Evolutionary conservation across 2,888 invertebrate species (phyloP).

Genomic region (Encarsia formosa): DNA sequence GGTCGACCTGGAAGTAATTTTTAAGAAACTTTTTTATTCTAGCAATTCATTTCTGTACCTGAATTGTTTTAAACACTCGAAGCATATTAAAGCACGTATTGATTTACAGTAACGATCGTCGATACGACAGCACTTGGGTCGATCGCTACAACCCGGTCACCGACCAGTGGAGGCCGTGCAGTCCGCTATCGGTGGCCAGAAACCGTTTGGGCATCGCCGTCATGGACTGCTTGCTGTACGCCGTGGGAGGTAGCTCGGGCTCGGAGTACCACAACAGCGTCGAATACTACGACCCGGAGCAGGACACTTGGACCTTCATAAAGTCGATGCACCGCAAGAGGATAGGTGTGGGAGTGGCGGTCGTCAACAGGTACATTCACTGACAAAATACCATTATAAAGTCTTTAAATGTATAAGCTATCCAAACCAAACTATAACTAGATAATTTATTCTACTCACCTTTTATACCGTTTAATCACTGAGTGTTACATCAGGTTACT

Average conservation of each 20-base stretch:
- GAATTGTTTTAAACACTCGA: too few relatives aligned
- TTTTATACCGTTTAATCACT: not conserved
- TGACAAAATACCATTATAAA: not conserved
- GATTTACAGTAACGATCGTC: too few relatives aligned
- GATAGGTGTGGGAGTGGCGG: conserved; percentile 75
- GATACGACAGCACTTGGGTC: conserved; percentile 84
- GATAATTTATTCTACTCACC: not conserved
- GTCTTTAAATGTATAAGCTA: not conserved
- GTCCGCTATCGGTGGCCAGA: conserved; percentile 81
- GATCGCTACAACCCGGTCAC: conserved; percentile 81
- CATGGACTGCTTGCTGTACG: conserved; percentile 86
- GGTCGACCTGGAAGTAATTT: too few relatives aligned
- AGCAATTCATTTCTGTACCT: too few relatives aligned
- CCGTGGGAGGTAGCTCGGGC: conserved; percentile 87
- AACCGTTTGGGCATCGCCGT: conserved; percentile 92
- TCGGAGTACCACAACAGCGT: conserved; percentile 82
- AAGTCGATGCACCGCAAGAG: conserved; percentile 73
- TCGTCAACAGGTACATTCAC: conserved; percentile 65
- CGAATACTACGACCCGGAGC: conserved; percentile 86
- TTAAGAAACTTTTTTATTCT: conserved; percentile 1
- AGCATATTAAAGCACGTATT: too few relatives aligned
- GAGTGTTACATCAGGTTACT: too few relatives aligned
- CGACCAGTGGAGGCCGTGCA: conserved; percentile 83
- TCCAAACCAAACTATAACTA: not conserved
- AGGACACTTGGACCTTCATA: conserved; percentile 74